Evolutionary conservation across 2,888 invertebrate genomes (phyloP), one percentile per base, ranked within the genome.

Genomic region (Lepidonotus clava): DNA sequence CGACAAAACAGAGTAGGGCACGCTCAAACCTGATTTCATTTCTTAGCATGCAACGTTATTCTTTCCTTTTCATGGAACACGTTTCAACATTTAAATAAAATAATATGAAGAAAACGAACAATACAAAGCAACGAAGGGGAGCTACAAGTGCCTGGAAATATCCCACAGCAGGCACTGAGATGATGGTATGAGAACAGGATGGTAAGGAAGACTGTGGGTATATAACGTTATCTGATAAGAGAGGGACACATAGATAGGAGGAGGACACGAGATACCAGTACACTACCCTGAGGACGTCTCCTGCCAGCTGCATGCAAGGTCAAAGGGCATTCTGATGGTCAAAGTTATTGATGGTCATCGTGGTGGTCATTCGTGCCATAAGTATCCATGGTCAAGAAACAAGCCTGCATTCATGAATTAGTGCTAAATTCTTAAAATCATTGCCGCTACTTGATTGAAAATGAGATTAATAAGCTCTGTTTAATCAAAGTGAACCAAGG

Each of bases 281-380:
- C 87, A 67, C 36, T 87, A 87, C 87, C 87, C 86, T 56, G 51
- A 86, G 87, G 28, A 86, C 86, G 80, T 87, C 86, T 51, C 67
- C 86, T 18, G 87, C 87, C 46, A 87, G 87, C 87, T 87, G 85
- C 77, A 87, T 56, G 67, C 85, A 67, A 38, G 41, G 40, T 46
- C 85, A 85, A 46, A 71, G 71, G 71, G 34, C 71, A 71, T 21
- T 18, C 38, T 38, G 36, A 71, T 36, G 71, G 71, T 71, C 71
- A 71, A 71, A 18, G 36, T 38, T 11, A 46, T 46, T 8, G 8
- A 18, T 18, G 66, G 28, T 66, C 24, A 66, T 21, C 11, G 21
- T 11, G 21, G 51, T 11, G 51, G 14, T 46, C 8, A 46, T 46
- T 46, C 46, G 46, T 8, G 8, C 18, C 8, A 46, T 8, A 46